These are phyloP conservation scores for Trematomus loennbergii DNA, from an alignment of 2,113 vertebrate species.

Conservation along the genomic window DNA sequence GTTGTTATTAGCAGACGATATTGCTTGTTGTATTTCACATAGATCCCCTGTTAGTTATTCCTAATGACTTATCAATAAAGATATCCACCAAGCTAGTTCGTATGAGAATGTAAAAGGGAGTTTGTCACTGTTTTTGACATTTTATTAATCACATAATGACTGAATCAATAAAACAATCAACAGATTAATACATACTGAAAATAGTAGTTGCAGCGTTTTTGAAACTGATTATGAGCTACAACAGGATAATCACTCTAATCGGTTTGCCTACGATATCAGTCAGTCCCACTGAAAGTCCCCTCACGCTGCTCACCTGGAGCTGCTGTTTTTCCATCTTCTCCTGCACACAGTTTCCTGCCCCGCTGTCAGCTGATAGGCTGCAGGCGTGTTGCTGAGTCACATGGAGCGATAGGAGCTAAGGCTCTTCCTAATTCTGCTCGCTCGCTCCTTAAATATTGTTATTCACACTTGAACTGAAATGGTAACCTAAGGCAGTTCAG, in stretches of 20 bases:
- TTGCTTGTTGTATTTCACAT: neutral
- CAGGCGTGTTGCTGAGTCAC: conserved; percentile 67
- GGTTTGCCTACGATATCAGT: neutral
- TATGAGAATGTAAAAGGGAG: neutral
- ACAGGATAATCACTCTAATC: neutral
- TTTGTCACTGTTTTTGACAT: neutral
- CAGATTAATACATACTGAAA: neutral
- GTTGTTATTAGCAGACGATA: neutral
- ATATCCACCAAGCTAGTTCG: too few relatives aligned
- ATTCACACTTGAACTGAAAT: conserved; percentile 13
- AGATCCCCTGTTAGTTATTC: neutral
- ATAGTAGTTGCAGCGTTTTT: neutral
- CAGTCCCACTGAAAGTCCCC: neutral
- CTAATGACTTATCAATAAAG: neutral
- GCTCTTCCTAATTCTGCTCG: neutral
- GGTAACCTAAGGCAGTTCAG: conserved; percentile 24
- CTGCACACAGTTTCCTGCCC: conserved; percentile 38
- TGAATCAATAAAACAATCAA: neutral
- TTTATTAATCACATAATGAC: neutral
- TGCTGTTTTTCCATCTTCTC: conserved; percentile 29
- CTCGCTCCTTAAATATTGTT: neutral
- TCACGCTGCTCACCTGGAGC: conserved; percentile 21
- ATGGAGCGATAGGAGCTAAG: conserved; percentile 42
- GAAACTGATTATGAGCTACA: neutral
- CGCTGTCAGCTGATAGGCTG: conserved; percentile 68